Evolutionary conservation across 64 coral and sea anemone species (phyloP), one percentile per base, ranked within the genome.

Genomic region (Platygyra sinensis): DNA sequence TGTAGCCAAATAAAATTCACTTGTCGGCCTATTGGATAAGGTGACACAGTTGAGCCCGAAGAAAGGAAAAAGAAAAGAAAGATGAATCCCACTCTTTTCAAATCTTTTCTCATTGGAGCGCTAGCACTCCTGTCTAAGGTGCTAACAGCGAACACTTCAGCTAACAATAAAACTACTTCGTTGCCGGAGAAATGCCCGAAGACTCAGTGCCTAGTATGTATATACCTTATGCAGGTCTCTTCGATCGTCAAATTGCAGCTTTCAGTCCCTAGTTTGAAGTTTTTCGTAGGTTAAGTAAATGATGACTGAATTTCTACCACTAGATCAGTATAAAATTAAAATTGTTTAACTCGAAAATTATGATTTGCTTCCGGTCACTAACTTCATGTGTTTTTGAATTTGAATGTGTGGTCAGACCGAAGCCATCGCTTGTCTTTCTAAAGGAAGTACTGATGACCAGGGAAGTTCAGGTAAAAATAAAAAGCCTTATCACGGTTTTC

Each of bases 401-500:
- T 22, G 16, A 2, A 24, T 67, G 19, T 25, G 20, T 69, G 22
- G 22, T 69, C 22, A 69, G 65, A 69, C 65, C 25, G 65, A 69
- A 24, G 65, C 65, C 22, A 69, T 69, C 25, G 65, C n/a, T 11
- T 69, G 65, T 69, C 65, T 69, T 1, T 29, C 65, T 69, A 20
- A 22, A 69, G 25, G 65, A 3, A 65, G 8, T 7, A 4, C 3
- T 3, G 24, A 19, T 18, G 62, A 24, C 22, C 0, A 69, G 20
- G 65, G 65, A 69, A 69, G 25, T 69, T 69, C 65, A 69, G 65
- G 65, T 69, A 69, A 25, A n/a, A n/a, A n/a, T n/a, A n/a, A n/a
- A n/a, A n/a, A n/a, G n/a, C n/a, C n/a, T n/a, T n/a, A n/a, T n/a
- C n/a, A n/a, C n/a, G n/a, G n/a, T n/a, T n/a, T n/a, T n/a, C n/a